Evolutionary conservation across 2,888 invertebrate genomes (phyloP).

Genomic region (Tipula helvola): DNA sequence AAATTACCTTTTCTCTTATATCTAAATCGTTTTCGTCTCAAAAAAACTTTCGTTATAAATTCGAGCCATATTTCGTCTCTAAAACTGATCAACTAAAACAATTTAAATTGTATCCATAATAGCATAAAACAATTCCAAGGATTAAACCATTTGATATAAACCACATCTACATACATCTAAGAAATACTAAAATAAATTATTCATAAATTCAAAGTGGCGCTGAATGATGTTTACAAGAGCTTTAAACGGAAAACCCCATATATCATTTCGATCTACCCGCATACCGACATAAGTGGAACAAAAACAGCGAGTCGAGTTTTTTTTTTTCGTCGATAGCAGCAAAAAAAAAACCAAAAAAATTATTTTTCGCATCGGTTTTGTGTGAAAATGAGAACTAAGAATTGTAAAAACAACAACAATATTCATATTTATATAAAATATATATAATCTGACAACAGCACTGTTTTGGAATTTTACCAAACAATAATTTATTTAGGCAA

Average conservation of each 20-base stretch:
- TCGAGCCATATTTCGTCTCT: neutral
- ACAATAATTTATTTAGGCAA: slow-evolving; percentile 8
- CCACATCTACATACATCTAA: neutral
- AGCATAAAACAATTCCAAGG: neutral
- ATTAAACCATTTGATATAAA: neutral
- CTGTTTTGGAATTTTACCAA: slow-evolving; percentile 8
- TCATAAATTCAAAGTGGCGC: slow-evolving; percentile 4
- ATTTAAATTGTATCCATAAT: neutral
- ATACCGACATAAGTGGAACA: neutral
- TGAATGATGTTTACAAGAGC: neutral
- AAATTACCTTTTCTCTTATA: neutral
- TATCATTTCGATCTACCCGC: neutral
- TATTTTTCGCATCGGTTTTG: neutral
- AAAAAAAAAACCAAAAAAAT: too few species aligned
- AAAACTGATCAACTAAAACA: neutral
- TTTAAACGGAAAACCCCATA: neutral
- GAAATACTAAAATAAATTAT: neutral
- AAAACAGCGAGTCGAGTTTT: neutral
- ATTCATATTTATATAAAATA: neutral
- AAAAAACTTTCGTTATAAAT: neutral
- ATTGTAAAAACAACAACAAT: neutral
- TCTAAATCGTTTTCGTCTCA: neutral
- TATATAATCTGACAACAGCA: slow-evolving; percentile 8
- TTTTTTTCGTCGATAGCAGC: neutral
- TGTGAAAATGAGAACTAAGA: neutral